A percentile compares a stretch with the other conserved stretches of the same genome.
phyloP scores from a whole-genome alignment of 2,888 invertebrate genomes.

The Apodemia duryi region DNA sequence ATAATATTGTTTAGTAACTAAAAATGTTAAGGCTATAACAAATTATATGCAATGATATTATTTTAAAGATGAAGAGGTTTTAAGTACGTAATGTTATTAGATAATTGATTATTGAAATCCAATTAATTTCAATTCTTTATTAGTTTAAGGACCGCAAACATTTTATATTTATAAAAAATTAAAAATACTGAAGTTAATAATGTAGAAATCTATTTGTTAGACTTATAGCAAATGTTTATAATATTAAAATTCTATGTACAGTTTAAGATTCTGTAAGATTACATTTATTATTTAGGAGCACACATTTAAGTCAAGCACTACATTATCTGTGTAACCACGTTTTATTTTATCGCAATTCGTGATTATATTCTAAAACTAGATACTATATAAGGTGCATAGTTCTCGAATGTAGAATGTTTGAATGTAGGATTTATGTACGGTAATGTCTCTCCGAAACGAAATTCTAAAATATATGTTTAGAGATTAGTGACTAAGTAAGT shows the following conservation, averaged over 20 bases:
- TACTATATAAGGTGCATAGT: conserved; percentile 37
- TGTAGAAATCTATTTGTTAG: neutral
- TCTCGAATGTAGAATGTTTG: conserved; percentile 44
- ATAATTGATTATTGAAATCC: too few relatives aligned
- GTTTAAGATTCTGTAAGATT: conserved; percentile 15
- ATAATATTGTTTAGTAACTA: too few relatives aligned
- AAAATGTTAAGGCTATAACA: too few relatives aligned
- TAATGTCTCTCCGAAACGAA: conserved; percentile 63
- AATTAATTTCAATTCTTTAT: too few relatives aligned
- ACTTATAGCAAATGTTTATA: neutral
- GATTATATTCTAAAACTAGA: conserved; percentile 34
- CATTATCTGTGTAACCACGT: conserved; percentile 41
- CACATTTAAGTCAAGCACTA: conserved; percentile 41
- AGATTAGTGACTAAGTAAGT: conserved; percentile 50
- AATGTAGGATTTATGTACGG: conserved; percentile 36
- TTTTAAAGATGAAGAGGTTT: too few relatives aligned
- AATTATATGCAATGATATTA: too few relatives aligned
- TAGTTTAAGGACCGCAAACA: too few relatives aligned
- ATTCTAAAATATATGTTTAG: conserved; percentile 72
- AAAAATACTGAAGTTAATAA: neutral
- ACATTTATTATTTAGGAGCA: conserved; percentile 5
- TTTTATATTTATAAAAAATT: too few relatives aligned
- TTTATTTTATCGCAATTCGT: conserved; percentile 40
- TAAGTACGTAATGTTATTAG: too few relatives aligned
- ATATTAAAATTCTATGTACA: conserved; percentile 8